phyloP scores from a whole-genome alignment of 2,888 invertebrate genomes.

The Eurois occulta region DNA sequence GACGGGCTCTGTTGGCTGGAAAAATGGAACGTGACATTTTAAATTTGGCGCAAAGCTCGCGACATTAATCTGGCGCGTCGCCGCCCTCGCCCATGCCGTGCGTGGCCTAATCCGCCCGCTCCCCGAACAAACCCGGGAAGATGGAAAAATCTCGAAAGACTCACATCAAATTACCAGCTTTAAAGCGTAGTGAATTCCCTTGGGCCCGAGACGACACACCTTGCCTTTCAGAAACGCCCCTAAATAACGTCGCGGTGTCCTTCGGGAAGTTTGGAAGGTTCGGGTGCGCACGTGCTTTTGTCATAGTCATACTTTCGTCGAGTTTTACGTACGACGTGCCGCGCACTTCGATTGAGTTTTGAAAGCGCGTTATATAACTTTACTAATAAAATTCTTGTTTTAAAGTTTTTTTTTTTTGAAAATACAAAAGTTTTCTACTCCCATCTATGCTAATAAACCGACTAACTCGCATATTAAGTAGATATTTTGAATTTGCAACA shows the following conservation, averaged over 20 bases:
- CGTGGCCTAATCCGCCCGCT: constrained; percentile 88
- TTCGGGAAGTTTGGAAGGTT: constrained; percentile 88
- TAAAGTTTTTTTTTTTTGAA: constrained; percentile 78
- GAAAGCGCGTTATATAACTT: constrained; percentile 82
- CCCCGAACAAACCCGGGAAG: constrained; percentile 86
- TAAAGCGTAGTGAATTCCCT: constrained; percentile 88
- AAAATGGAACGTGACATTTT: constrained; percentile 89
- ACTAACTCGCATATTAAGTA: constrained; percentile 66
- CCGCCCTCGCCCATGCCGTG: constrained; percentile 85
- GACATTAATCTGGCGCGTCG: constrained; percentile 89
- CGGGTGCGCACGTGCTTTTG: constrained; percentile 88
- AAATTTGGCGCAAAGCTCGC: constrained; percentile 88
- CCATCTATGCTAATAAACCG: constrained; percentile 72
- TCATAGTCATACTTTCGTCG: constrained; percentile 88
- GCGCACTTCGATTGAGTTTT: constrained; percentile 86
- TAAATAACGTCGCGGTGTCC: constrained; percentile 87
- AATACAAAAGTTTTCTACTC: constrained; percentile 71
- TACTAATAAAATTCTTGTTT: constrained; percentile 82
- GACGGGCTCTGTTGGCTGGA: constrained; percentile 85
- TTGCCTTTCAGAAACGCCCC: constrained; percentile 88
- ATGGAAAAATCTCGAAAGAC: constrained; percentile 89
- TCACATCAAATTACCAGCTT: constrained; percentile 90
- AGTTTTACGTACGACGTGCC: constrained; percentile 88
- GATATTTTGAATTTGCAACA: constrained; percentile 55
- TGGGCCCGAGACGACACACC: constrained; percentile 86